These are phyloP conservation scores for Syngnathus acus DNA, from an alignment of 2,797 vertebrate genomes.

Conservation along the genomic window DNA sequence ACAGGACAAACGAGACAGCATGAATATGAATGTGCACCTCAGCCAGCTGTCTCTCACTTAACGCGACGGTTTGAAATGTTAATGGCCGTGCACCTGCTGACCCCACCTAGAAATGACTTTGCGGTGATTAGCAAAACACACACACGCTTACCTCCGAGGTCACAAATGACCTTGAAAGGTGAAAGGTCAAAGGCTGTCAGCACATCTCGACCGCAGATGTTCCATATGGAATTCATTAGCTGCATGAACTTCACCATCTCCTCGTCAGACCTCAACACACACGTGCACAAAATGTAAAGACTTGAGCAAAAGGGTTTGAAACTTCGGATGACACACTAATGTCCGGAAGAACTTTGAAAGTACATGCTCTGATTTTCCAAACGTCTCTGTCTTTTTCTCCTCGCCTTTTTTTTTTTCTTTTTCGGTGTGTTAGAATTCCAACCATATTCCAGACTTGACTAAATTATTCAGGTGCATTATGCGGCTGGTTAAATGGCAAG, in stretches of 20 bases:
- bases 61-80: slow-evolving; percentile 41
- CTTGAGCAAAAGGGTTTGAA: slow-evolving; percentile 11
- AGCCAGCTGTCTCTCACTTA: slow-evolving; percentile 35
- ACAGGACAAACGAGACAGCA: not conserved
- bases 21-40: slow-evolving; percentile 5
- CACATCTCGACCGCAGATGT: slow-evolving; percentile 73
- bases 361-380: slow-evolving; percentile 10
- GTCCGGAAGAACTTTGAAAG: slow-evolving; percentile 39
- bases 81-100: slow-evolving; percentile 33
- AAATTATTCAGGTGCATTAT: slow-evolving; percentile 51
- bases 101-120: slow-evolving; percentile 35
- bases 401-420: slow-evolving; percentile 9
- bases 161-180: slow-evolving; percentile 69
- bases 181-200: slow-evolving; percentile 73
- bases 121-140: not conserved
- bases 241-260: slow-evolving; percentile 80
- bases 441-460: slow-evolving; percentile 20
- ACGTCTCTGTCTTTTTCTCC: not conserved
- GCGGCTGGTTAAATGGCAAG: slow-evolving; percentile 47
- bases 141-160: slow-evolving; percentile 71
- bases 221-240: slow-evolving; percentile 81
- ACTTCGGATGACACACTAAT: slow-evolving; percentile 27
- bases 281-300: slow-evolving; percentile 13
- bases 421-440: slow-evolving; percentile 18
- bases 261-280: slow-evolving; percentile 72